These are phyloP conservation scores for Globodera ellingtonae DNA, from an alignment of 1,140 invertebrate genomes.

Conservation along the genomic window DNA sequence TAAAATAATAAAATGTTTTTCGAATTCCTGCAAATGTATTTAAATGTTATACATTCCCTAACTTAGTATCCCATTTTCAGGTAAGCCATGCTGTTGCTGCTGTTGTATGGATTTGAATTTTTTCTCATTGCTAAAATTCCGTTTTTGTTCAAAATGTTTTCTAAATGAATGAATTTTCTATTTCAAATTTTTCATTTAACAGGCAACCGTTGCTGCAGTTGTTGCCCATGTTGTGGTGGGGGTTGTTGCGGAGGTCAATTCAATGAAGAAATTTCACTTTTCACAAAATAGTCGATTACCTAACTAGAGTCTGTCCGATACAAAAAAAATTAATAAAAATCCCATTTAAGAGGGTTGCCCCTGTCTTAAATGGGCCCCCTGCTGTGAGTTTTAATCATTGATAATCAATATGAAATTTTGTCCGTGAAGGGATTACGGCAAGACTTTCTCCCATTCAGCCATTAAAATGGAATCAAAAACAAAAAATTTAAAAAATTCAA, in stretches of 20 bases:
- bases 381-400: neutral
- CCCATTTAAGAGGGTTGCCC: neutral
- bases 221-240: constrained; percentile 24
- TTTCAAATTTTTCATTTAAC: neutral
- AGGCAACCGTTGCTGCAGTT: neutral
- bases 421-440: constrained; percentile 1
- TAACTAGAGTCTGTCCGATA: too few relatives aligned
- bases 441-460: neutral
- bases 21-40: too few relatives aligned
- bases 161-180: neutral
- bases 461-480: too few relatives aligned
- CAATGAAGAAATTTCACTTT: constrained; percentile 25
- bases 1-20: too few relatives aligned
- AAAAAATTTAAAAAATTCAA: neutral
- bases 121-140: too few relatives aligned
- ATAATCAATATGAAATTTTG: too few relatives aligned
- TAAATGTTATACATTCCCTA: too few relatives aligned
- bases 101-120: constrained; percentile 1
- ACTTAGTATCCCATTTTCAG: neutral
- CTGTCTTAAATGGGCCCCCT: neutral
- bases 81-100: constrained; percentile 33
- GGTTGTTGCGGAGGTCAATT: constrained; percentile 29
- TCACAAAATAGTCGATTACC: constrained; percentile 2
- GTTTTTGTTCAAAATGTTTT: neutral
- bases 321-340: too few relatives aligned